These are phyloP conservation scores for Proterorhinus semilunaris DNA, from an alignment of 2,113 vertebrate genomes.

Conservation along the genomic window DNA sequence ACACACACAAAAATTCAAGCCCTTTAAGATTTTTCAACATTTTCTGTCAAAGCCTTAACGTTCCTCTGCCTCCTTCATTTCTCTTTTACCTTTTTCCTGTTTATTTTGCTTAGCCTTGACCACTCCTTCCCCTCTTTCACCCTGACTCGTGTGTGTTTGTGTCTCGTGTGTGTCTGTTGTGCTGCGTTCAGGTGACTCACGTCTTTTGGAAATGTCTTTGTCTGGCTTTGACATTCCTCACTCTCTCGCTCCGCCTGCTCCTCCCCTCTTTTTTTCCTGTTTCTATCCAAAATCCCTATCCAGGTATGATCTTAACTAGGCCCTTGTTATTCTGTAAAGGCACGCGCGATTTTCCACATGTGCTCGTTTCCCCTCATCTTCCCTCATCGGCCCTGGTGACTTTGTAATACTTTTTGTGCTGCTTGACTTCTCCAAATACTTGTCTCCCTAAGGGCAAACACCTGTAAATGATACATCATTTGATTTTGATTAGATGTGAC, in stretches of 20 bases:
- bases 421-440: conserved; percentile 33
- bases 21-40: not conserved
- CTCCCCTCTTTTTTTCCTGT: conserved; percentile 32
- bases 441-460: conserved; percentile 22
- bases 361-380: conserved; percentile 61
- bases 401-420: conserved; percentile 50
- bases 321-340: conserved; percentile 56
- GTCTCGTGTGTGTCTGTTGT: conserved; percentile 26
- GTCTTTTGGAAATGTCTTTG: conserved; percentile 70
- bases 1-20: too few species aligned
- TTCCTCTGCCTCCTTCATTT: not conserved
- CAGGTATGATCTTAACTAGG: conserved; percentile 69
- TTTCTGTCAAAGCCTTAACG: not conserved
- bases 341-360: conserved; percentile 50
- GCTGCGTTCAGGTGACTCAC: conserved; percentile 66
- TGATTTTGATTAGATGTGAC: conserved; percentile 28
- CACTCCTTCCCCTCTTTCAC: not conserved
- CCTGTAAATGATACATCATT: conserved; percentile 36
- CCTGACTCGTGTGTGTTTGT: not conserved
- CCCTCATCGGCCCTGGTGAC: conserved; percentile 23
- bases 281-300: conserved; percentile 39
- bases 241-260: conserved; percentile 28
- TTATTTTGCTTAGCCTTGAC: not conserved
- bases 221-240: conserved; percentile 69
- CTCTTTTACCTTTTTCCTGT: not conserved